Percentiles rank a stretch among this genome's conserved stretches.
Evolutionary conservation across 1,140 invertebrate species (phyloP).

Genomic region (Bombus confusus): DNA sequence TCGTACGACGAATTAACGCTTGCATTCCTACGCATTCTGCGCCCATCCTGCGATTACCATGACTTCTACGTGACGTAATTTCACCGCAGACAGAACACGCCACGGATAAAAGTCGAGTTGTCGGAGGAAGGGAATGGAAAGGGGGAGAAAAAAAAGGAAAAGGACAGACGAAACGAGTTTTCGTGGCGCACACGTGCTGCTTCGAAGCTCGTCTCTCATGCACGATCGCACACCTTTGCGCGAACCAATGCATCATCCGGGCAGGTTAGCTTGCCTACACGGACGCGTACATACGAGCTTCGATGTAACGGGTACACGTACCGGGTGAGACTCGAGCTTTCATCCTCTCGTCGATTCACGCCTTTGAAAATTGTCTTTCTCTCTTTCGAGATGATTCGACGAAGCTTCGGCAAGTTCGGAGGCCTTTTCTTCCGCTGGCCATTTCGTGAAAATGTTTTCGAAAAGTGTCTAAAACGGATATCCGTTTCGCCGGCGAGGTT

Average conservation of each 20-base stretch:
- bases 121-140: neutral
- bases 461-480: too few species aligned
- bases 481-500: neutral
- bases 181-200: constrained; percentile 18
- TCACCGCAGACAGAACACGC: constrained; percentile 49
- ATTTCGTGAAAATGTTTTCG: too few species aligned
- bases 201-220: constrained; percentile 21
- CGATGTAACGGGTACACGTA: constrained; percentile 50
- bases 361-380: neutral
- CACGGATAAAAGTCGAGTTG: neutral
- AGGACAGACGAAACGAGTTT: constrained; percentile 54
- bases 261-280: constrained; percentile 37
- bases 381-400: too few species aligned
- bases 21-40: constrained; percentile 74
- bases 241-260: constrained; percentile 62
- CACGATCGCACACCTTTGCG: neutral
- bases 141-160: neutral
- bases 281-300: constrained; percentile 18
- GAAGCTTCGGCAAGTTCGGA: too few species aligned
- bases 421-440: too few species aligned
- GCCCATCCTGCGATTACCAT: constrained; percentile 65
- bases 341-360: neutral
- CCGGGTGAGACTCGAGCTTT: constrained; percentile 47
- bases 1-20: constrained; percentile 52
- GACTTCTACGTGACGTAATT: constrained; percentile 73